Conservation (phyloP, 2,888 invertebrate genomes). For the Apamea sordens region DNA sequence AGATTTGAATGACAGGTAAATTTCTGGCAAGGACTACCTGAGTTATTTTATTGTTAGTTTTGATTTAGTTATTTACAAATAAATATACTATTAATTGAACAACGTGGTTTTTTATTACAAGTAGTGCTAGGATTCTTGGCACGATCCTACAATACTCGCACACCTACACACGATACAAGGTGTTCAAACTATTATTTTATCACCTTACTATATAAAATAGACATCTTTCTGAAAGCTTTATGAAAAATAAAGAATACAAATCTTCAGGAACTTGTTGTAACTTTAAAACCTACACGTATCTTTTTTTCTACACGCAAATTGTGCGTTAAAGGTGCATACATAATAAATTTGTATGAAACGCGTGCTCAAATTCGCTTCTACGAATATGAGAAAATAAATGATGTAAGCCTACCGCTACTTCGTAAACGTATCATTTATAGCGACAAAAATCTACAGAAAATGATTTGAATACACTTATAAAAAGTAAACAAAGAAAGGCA, state of each 20-base stretch:
- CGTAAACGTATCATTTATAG: too few relatives aligned
- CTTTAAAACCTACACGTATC: neutral
- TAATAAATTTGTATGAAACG: neutral
- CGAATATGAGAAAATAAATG: neutral
- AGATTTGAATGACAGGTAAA: slow-evolving; percentile 75
- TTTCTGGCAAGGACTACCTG: slow-evolving; percentile 79
- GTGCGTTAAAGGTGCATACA: neutral
- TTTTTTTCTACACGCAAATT: neutral
- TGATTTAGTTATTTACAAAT: slow-evolving; percentile 86
- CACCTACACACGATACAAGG: neutral
- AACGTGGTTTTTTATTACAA: slow-evolving; percentile 44
- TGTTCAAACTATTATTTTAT: neutral
- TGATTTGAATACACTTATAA: neutral
- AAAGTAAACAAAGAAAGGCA: slow-evolving; percentile 9
- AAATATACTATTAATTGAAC: slow-evolving; percentile 78
- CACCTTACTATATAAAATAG: neutral
- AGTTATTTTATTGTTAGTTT: slow-evolving; percentile 84
- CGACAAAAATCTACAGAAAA: neutral
- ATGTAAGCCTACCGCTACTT: neutral
- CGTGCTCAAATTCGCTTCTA: neutral
- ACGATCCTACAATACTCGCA: neutral
- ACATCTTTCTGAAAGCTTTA: neutral
- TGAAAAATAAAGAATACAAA: neutral
- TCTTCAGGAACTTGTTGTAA: neutral
- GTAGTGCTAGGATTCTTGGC: neutral